Percentiles rank a stretch among this genome's conserved stretches.
Conservation (phyloP, 2,113 vertebrate genomes). For the Pan paniscus region DNA sequence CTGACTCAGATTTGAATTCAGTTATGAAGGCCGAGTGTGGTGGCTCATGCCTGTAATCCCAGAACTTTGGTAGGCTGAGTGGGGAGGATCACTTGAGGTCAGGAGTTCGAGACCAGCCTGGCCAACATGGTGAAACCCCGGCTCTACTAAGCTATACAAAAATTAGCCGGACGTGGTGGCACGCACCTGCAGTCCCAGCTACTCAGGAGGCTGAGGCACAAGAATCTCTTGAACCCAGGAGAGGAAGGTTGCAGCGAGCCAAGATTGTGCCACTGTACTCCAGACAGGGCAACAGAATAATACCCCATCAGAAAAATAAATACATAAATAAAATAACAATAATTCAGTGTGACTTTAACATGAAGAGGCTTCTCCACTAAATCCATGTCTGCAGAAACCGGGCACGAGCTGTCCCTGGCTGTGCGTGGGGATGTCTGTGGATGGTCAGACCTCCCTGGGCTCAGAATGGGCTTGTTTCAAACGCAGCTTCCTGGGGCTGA, state of each 20-base stretch:
- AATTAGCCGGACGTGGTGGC: neutral
- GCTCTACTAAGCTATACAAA: no score
- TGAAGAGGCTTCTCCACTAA: neutral
- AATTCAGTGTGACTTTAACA: neutral
- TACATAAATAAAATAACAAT: no score
- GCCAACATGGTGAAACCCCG: no score
- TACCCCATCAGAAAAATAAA: neutral
- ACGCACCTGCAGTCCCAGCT: rapidly evolving
- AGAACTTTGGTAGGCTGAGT: no score
- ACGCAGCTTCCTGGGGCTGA: neutral
- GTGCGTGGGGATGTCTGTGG: neutral
- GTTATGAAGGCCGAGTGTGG: neutral
- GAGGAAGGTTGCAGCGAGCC: neutral
- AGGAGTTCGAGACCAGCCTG: no score
- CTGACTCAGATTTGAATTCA: no score
- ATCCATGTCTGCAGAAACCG: no score
- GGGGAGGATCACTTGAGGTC: no score
- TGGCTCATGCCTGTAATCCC: neutral
- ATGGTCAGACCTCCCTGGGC: neutral
- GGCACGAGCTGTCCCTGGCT: neutral
- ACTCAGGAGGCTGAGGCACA: neutral
- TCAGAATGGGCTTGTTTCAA: neutral
- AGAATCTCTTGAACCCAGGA: neutral
- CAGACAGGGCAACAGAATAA: neutral
- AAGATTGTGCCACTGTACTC: neutral